These are phyloP conservation scores for Lordiphosa andalusiaca DNA, from an alignment of 2,888 invertebrate genomes.

Conservation along the genomic window DNA sequence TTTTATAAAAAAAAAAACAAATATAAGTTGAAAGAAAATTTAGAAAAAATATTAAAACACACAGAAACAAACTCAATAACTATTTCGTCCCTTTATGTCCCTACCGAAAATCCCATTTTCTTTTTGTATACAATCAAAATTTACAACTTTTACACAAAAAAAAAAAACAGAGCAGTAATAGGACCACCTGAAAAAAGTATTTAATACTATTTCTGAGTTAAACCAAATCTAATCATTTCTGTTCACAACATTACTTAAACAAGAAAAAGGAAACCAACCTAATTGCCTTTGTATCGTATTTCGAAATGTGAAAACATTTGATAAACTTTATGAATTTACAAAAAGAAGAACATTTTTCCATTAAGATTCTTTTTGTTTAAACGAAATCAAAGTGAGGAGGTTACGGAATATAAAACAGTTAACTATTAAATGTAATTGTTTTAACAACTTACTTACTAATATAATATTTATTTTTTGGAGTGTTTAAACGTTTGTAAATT, in stretches of 20 bases:
- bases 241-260: conserved; percentile 27
- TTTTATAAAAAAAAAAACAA: conserved; percentile 60
- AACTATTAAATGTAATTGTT: conserved; percentile 74
- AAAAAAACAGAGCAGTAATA: conserved; percentile 26
- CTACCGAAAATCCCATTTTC: conserved; percentile 51
- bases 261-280: conserved; percentile 42
- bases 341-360: conserved; percentile 34
- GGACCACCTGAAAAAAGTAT: conserved; percentile 63
- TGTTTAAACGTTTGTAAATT: conserved; percentile 75
- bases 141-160: conserved; percentile 23
- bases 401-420: conserved; percentile 54
- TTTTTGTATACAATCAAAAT: conserved; percentile 54
- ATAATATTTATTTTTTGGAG: conserved; percentile 74
- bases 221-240: conserved; percentile 10
- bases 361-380: conserved; percentile 55
- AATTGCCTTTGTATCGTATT: conserved; percentile 76
- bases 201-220: conserved; percentile 49
- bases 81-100: conserved; percentile 48
- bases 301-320: conserved; percentile 62
- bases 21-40: conserved; percentile 20
- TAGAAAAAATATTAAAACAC: conserved; percentile 19
- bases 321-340: conserved; percentile 60
- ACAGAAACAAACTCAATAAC: conserved; percentile 23
- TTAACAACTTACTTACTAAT: conserved; percentile 56
- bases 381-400: conserved; percentile 59